Conservation (phyloP, 2,113 vertebrate species). For the Pseudorasbora parva region DNA sequence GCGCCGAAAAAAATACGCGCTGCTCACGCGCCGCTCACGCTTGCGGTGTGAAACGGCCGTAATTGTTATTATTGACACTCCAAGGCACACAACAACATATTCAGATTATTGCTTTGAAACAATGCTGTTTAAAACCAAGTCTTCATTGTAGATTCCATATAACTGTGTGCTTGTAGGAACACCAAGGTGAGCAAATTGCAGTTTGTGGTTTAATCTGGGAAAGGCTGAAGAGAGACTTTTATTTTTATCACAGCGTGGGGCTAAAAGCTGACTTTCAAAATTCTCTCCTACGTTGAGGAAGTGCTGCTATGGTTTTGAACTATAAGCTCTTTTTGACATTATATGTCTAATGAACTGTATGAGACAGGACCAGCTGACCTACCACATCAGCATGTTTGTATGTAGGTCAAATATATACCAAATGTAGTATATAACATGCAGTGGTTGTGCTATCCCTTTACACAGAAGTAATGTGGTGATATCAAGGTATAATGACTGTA, state of each 20-base stretch:
- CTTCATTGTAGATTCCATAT: not conserved
- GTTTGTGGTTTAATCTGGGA: not conserved
- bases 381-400: slow-evolving; percentile 2
- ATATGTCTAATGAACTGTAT: slow-evolving; percentile 11
- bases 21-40: too few relatives aligned
- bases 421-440: slow-evolving; percentile 22
- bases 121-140: not conserved
- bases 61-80: not conserved
- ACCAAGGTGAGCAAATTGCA: not conserved
- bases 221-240: slow-evolving; percentile 27
- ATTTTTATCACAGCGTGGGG: slow-evolving; percentile 33
- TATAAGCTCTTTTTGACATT: slow-evolving; percentile 1
- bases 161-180: not conserved
- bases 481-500: not conserved
- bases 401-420: slow-evolving; percentile 34
- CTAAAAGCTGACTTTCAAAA: slow-evolving; percentile 12
- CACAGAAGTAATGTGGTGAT: not conserved
- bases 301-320: not conserved
- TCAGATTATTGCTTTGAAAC: not conserved
- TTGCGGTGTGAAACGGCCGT: too few relatives aligned
- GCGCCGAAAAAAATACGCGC: too few relatives aligned
- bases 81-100: not conserved
- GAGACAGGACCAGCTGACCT: not conserved
- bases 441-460: slow-evolving; percentile 6
- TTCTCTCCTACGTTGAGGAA: not conserved